Percentiles rank a stretch among this genome's conserved stretches.
phyloP scores from a whole-genome alignment of 2,797 vertebrate species.

The Eospalax fontanierii region DNA sequence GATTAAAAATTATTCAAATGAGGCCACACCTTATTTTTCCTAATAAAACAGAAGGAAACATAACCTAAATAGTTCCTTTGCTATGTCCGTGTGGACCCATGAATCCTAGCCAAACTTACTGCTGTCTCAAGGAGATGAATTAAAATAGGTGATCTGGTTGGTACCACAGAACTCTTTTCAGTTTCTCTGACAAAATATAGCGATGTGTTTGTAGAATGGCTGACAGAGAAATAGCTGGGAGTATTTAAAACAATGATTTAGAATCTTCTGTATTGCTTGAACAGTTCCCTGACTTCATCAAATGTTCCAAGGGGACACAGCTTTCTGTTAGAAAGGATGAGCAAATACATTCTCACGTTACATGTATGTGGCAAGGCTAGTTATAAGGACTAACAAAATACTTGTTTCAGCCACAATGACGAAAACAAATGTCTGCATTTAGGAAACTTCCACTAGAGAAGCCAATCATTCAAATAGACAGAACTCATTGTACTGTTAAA shows the following conservation, averaged over 20 bases:
- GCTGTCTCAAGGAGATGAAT: neutral
- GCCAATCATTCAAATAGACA: slow-evolving; percentile 48
- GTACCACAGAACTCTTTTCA: neutral
- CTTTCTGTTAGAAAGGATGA: slow-evolving; percentile 17
- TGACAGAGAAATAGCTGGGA: neutral
- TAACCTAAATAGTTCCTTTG: neutral
- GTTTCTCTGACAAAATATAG: neutral
- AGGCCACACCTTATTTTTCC: neutral
- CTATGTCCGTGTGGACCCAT: neutral
- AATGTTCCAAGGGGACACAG: neutral
- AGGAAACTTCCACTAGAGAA: slow-evolving; percentile 9
- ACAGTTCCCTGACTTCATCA: neutral
- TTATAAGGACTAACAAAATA: slow-evolving; percentile 19
- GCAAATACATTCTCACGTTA: neutral
- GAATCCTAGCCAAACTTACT: neutral
- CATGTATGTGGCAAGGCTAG: neutral
- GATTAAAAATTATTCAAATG: neutral
- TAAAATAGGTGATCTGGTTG: neutral
- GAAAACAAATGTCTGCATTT: slow-evolving; percentile 9
- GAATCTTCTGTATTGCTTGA: neutral
- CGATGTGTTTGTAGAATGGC: neutral
- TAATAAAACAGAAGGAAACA: neutral
- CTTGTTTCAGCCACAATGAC: slow-evolving; percentile 1
- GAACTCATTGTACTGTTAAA: neutral
- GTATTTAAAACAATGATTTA: neutral